Evolutionary conservation across 2,888 invertebrate species (phyloP), one percentile per base, ranked within the genome.

Genomic region (Nomada hirtipes): DNA sequence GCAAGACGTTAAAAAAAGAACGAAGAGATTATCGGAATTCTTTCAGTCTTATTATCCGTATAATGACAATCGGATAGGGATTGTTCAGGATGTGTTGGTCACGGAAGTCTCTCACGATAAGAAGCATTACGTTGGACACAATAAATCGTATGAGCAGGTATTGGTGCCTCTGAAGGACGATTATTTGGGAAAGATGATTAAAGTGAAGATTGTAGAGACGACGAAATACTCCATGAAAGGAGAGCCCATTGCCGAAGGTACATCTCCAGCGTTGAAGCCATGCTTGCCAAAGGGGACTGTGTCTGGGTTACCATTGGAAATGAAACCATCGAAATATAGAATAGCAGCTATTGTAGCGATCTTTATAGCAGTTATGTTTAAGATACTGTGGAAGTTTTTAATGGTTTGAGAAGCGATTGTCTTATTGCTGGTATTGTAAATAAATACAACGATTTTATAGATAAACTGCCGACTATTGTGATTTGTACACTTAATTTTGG

Each of bases 51-150:
- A 99, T 93, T 96, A 96, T 78, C 98, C 98, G 0, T 99, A 99
- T 92, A 95, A 95, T 0, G 95, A 96, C 69, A 36, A 55, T 13
- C 95, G 96, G 88, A 91, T 97, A 0, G 97, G 97, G 0, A 94
- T 96, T 85, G 92, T 94, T 0, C 96, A 98, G 81, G 95, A 96
- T 2, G 97, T 99, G 0, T 94, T 99, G 0, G 98, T 99, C 0
- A 99, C 99, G 0, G 99, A 99, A 94, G 94, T 97, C 73, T 98
- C 99, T 0, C 97, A 98, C 93, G 99, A 99, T 93, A 97, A 97
- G 87, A 95, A 97, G 77, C 97, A 98, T 93, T 98, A 96, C 92
- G 99, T 99, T 11, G 99, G 97, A 0, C 99, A 99, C 94, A 99
- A 99, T 94, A 97, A 98, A 92, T 97, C 94, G 91, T 99, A 99